These are phyloP conservation scores for Ophion obscuratus DNA, from an alignment of 2,888 invertebrate species.

Conservation along the genomic window DNA sequence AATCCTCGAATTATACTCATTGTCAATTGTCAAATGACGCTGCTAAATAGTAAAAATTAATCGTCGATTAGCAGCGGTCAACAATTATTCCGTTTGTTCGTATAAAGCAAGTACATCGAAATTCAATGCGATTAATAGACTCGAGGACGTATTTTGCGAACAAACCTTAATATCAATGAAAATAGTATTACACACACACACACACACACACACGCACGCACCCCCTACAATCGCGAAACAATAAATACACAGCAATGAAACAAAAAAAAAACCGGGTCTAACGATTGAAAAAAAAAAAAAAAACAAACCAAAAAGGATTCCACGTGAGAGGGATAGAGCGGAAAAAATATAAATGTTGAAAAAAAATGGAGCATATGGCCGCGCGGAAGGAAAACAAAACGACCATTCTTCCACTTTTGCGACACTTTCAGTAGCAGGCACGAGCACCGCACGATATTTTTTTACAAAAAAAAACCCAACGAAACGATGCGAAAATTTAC, in stretches of 20 bases:
- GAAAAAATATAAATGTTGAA: neutral
- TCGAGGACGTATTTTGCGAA: slow-evolving; percentile 36
- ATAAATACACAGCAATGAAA: neutral
- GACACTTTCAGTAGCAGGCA: slow-evolving; percentile 56
- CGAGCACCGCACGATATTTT: slow-evolving; percentile 60
- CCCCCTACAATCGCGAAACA: slow-evolving; percentile 3
- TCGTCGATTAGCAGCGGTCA: neutral
- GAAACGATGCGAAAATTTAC: neutral
- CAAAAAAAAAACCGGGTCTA: neutral
- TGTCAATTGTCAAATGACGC: neutral
- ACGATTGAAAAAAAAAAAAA: neutral
- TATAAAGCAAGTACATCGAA: neutral
- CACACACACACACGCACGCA: neutral
- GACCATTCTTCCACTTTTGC: slow-evolving; percentile 57
- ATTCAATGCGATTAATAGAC: slow-evolving; percentile 24
- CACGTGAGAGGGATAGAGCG: neutral
- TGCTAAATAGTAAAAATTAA: neutral
- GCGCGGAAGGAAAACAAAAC: slow-evolving; percentile 19
- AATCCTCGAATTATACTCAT: neutral
- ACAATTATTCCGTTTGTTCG: slow-evolving; percentile 24
- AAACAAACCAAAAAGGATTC: neutral
- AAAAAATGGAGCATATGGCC: slow-evolving; percentile 5
- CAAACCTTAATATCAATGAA: slow-evolving; percentile 22
- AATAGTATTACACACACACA: neutral
- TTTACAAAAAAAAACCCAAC: slow-evolving; percentile 27